A percentile compares a stretch with the other conserved stretches of the same genome.
Conservation (phyloP, 2,888 invertebrate genomes). For the Chrysolina americana region DNA sequence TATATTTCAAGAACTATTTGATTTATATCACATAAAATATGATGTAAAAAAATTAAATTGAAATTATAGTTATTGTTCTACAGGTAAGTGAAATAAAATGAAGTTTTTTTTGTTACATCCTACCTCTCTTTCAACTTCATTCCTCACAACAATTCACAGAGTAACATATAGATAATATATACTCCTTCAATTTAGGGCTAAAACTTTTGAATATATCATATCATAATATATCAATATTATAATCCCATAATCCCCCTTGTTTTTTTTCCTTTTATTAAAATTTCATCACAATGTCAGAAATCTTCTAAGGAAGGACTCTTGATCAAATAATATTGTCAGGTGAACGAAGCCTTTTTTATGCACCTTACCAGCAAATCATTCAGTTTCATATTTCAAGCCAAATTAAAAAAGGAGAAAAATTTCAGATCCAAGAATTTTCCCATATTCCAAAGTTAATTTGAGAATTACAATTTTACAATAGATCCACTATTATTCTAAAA, state of each 20-base stretch:
- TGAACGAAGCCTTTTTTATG: neutral
- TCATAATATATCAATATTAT: no score
- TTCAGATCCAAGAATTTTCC: neutral
- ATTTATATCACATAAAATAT: constrained; percentile 24
- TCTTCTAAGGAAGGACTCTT: no score
- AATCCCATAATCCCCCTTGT: no score
- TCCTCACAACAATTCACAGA: neutral
- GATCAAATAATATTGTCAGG: no score
- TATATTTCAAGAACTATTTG: constrained; percentile 16
- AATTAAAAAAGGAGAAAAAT: neutral
- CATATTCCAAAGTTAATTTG: neutral
- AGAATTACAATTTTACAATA: no score
- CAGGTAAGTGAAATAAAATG: neutral
- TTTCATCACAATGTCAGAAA: no score
- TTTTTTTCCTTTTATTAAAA: no score
- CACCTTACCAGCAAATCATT: neutral
- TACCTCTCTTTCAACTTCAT: constrained; percentile 4
- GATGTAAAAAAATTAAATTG: constrained; percentile 28
- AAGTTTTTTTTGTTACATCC: neutral
- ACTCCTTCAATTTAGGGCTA: no score
- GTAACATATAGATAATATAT: no score
- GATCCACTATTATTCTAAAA: neutral
- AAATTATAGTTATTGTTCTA: constrained; percentile 1
- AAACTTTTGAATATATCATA: no score
- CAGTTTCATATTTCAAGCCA: neutral